Evolutionary conservation across 2,113 vertebrate genomes (phyloP).

Genomic region (Macroglossus sobrinus): DNA sequence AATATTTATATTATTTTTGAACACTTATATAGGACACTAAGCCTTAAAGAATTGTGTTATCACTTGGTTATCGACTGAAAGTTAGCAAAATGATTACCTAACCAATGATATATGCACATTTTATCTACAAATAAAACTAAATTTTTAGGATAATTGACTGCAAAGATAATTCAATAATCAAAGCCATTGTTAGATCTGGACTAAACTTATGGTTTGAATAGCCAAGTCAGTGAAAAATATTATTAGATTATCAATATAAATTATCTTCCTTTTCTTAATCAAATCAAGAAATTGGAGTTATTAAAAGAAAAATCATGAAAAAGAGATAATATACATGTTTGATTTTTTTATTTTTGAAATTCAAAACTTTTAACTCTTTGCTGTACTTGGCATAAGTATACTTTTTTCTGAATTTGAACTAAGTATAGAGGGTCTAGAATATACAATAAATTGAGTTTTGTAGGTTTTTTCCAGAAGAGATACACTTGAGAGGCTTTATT

Average conservation of each 20-base stretch:
- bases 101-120: background rate
- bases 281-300: background rate
- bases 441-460: background rate
- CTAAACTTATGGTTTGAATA: background rate
- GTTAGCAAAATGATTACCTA: background rate
- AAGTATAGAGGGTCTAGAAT: background rate
- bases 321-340: background rate
- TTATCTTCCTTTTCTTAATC: background rate
- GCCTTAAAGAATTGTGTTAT: background rate
- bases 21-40: background rate
- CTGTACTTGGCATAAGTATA: background rate
- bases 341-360: background rate
- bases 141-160: background rate
- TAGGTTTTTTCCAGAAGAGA: background rate
- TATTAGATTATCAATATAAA: background rate
- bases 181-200: background rate
- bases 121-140: background rate
- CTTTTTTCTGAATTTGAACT: background rate
- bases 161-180: background rate
- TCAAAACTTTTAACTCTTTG: background rate
- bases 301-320: background rate
- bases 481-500: background rate
- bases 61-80: background rate
- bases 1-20: background rate
- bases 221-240: background rate